Percentiles rank a stretch among this genome's conserved stretches.
Evolutionary conservation across 2,888 invertebrate species (phyloP).

Genomic region (Dasypolia templi): DNA sequence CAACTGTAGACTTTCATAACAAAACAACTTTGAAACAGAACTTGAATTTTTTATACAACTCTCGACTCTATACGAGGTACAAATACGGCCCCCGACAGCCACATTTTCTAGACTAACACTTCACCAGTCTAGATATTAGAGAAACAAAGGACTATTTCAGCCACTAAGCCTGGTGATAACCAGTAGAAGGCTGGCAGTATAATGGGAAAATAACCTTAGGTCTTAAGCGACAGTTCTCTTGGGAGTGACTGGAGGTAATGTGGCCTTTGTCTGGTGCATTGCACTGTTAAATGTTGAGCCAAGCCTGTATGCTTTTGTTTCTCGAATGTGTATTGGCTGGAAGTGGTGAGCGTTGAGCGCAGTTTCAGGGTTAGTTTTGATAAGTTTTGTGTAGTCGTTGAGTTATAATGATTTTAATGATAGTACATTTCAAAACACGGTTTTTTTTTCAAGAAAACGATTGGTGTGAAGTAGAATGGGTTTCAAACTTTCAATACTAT

Average conservation of each 20-base stretch:
- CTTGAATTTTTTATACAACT: not conserved
- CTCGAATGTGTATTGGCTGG: conserved; percentile 5
- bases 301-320: conserved; percentile 5
- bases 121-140: conserved; percentile 6
- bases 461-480: too few species aligned
- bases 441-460: too few species aligned
- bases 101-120: conserved; percentile 1
- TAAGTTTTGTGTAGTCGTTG: not conserved
- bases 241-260: conserved; percentile 57
- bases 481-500: too few species aligned
- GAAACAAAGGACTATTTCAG: conserved; percentile 29
- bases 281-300: conserved; percentile 42
- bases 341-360: conserved; percentile 12
- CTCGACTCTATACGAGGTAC: not conserved
- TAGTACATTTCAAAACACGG: too few species aligned
- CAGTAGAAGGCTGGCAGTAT: conserved; percentile 34
- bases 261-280: conserved; percentile 54
- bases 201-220: conserved; percentile 42
- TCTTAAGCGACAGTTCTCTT: conserved; percentile 39
- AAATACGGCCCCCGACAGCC: not conserved
- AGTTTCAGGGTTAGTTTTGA: not conserved
- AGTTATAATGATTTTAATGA: too few species aligned
- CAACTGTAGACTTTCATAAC: not conserved
- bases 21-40: not conserved
- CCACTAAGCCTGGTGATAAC: conserved; percentile 52